Evolutionary conservation across 2,888 invertebrate genomes (phyloP).

Genomic region (Ormyrus thymus): DNA sequence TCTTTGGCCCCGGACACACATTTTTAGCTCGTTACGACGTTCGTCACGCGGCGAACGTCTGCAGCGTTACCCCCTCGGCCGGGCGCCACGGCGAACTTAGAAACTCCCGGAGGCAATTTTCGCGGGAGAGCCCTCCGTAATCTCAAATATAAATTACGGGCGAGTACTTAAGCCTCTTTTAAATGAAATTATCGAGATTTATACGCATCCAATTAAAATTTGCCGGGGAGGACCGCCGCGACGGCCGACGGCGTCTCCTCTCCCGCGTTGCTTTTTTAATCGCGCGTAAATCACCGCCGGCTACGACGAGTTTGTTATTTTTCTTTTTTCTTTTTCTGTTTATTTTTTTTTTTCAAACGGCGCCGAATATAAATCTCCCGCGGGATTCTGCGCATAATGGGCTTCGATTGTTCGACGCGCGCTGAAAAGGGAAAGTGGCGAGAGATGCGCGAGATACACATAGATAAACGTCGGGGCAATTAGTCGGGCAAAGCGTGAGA

Average conservation of each 20-base stretch:
- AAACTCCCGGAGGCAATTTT: constrained; percentile 48
- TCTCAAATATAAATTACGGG: constrained; percentile 52
- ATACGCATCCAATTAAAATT: constrained; percentile 56
- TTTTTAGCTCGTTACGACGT: no score
- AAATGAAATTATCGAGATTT: constrained; percentile 56
- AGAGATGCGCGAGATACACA: no score
- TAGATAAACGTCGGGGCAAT: no score
- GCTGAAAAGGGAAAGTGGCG: no score
- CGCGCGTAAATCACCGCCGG: constrained; percentile 28
- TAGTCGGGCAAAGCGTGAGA: no score
- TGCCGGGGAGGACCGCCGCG: not conserved
- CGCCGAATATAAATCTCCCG: constrained; percentile 13
- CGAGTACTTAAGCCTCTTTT: constrained; percentile 53
- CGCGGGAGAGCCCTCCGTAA: constrained; percentile 38
- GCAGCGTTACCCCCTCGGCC: no score
- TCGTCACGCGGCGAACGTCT: no score
- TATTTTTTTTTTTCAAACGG: not conserved
- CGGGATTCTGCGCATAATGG: not conserved
- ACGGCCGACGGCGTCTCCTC: not conserved
- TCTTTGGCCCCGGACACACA: no score
- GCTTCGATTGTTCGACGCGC: not conserved
- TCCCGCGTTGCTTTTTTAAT: constrained; percentile 38
- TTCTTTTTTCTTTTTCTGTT: no score
- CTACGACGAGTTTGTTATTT: no score
- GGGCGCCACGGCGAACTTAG: constrained; percentile 8